These are phyloP conservation scores for Hippocampus comes DNA, from an alignment of 2,113 vertebrate species.

Conservation along the genomic window DNA sequence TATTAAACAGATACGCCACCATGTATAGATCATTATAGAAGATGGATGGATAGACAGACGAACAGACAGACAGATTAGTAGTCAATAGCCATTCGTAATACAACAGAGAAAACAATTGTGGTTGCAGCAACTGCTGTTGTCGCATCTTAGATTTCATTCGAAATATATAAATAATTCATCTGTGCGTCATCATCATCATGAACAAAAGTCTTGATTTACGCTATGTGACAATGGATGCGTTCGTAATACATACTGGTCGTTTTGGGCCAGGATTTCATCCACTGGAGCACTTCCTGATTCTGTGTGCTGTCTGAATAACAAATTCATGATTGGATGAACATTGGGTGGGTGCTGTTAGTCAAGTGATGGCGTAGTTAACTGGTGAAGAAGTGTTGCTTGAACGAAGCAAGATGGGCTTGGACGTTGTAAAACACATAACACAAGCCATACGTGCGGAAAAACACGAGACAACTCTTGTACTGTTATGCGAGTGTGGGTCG, in stretches of 20 bases:
- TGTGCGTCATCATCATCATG: not conserved
- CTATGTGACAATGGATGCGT: slow-evolving; percentile 43
- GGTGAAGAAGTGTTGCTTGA: slow-evolving; percentile 34
- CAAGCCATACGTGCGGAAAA: slow-evolving; percentile 33
- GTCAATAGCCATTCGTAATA: not conserved
- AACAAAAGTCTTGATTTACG: slow-evolving; percentile 6
- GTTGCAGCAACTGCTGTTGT: not conserved
- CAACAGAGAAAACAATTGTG: not conserved
- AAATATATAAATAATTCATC: not conserved
- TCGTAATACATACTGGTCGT: slow-evolving; percentile 77
- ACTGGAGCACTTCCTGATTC: slow-evolving; percentile 81
- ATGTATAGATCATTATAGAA: too few relatives aligned
- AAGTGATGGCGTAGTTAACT: slow-evolving; percentile 35
- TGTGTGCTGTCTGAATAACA: slow-evolving; percentile 80
- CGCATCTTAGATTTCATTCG: too few relatives aligned
- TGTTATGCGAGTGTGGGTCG: not conserved
- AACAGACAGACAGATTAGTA: too few relatives aligned
- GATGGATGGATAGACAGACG: too few relatives aligned
- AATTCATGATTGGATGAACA: slow-evolving; percentile 72
- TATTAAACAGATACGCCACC: too few relatives aligned
- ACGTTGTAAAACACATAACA: slow-evolving; percentile 14
- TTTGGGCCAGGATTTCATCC: slow-evolving; percentile 83
- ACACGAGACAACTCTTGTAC: not conserved
- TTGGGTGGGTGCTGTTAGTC: slow-evolving; percentile 46
- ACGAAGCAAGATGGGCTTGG: slow-evolving; percentile 18